A percentile compares a stretch with the other conserved stretches of the same genome.
phyloP scores from a whole-genome alignment of 1,140 invertebrate species.

The Drosophila tsacasi region DNA sequence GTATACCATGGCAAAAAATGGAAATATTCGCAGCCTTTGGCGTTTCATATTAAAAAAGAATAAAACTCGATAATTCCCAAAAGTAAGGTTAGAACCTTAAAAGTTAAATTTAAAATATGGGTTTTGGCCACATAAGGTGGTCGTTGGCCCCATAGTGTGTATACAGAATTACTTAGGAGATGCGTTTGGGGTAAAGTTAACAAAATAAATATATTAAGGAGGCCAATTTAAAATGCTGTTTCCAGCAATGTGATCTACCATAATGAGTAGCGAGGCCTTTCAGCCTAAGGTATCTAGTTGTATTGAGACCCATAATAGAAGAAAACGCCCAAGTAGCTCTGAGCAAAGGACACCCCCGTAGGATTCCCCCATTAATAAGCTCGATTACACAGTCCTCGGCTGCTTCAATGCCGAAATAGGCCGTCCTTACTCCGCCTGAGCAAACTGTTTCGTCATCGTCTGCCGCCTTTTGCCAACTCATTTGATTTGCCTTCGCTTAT shows the following conservation, averaged over 20 bases:
- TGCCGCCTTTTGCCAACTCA: conserved; percentile 75
- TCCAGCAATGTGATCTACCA: background rate
- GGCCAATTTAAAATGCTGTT: background rate
- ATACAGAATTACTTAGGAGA: background rate
- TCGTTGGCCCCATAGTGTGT: too few species aligned
- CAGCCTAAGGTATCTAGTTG: background rate
- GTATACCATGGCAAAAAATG: too few species aligned
- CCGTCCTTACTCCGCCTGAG: conserved; percentile 11
- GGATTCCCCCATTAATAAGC: conserved; percentile 62
- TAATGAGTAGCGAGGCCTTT: background rate
- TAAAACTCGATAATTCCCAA: too few species aligned
- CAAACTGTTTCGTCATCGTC: conserved; percentile 44
- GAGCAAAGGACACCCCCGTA: background rate
- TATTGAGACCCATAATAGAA: conserved; percentile 43
- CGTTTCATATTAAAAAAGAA: too few species aligned
- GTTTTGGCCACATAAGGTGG: too few species aligned
- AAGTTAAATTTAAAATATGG: too few species aligned
- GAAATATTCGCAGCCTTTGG: too few species aligned
- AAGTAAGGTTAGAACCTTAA: too few species aligned
- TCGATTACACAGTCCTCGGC: conserved; percentile 62
- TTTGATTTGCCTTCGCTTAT: conserved; percentile 75
- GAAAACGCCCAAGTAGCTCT: conserved; percentile 1
- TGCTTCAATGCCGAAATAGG: conserved; percentile 42
- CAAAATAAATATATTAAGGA: background rate
- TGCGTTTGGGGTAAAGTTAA: background rate